A percentile compares a stretch with the other conserved stretches of the same genome.
Conservation (phyloP, 2,888 invertebrate genomes). For the Tenthredo scrophulariae region DNA sequence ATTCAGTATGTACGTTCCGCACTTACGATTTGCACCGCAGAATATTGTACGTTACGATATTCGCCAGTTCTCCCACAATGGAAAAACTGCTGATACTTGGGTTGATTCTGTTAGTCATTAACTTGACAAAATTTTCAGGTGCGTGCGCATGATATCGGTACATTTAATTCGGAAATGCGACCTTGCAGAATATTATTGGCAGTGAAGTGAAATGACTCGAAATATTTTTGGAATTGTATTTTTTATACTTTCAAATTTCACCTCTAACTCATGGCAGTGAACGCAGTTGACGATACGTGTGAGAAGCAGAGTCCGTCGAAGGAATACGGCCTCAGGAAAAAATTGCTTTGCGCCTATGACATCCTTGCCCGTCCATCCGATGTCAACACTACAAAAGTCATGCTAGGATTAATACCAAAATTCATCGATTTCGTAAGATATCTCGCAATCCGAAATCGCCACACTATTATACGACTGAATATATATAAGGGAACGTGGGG, state of each 20-base stretch:
- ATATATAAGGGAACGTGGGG: not conserved
- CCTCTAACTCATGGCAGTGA: not conserved
- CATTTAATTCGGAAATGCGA: not conserved
- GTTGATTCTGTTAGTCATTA: not conserved
- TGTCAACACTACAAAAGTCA: conserved; percentile 79
- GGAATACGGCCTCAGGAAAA: not conserved
- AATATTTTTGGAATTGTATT: not conserved
- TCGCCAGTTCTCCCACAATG: not conserved
- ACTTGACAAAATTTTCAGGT: not conserved
- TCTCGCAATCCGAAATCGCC: conserved; percentile 57
- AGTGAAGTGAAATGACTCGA: not conserved
- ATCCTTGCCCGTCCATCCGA: conserved; percentile 80
- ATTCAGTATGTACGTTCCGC: not conserved
- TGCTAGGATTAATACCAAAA: conserved; percentile 81
- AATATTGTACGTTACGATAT: not conserved
- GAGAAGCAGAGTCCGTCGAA: not conserved
- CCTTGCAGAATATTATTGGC: not conserved
- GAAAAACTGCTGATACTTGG: conserved; percentile 14
- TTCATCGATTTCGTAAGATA: conserved; percentile 78
- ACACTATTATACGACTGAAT: conserved; percentile 49
- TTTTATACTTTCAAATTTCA: not conserved
- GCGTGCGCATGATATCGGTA: not conserved
- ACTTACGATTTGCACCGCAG: not conserved
- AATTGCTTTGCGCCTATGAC: conserved; percentile 78
- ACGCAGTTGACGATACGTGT: not conserved